These are phyloP conservation scores for Spea multiplicata DNA, from an alignment of 2,113 vertebrate genomes.

Conservation along the genomic window DNA sequence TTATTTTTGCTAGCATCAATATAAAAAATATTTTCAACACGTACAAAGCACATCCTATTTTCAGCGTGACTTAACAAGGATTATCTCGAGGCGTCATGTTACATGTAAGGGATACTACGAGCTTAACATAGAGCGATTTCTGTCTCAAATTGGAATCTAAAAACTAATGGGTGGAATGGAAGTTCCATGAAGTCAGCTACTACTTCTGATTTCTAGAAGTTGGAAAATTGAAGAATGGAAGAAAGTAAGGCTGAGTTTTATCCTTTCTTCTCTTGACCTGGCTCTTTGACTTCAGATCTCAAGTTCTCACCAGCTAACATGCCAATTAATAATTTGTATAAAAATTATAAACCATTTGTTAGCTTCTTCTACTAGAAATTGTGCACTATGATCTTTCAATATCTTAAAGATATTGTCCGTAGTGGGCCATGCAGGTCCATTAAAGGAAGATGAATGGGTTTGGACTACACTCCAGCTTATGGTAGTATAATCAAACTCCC, in stretches of 20 bases:
- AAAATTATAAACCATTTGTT: no score
- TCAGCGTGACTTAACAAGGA: neutral
- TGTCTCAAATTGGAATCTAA: neutral
- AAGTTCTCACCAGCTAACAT: no score
- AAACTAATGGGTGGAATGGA: neutral
- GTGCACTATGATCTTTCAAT: neutral
- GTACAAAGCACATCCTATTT: neutral
- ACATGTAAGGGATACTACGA: neutral
- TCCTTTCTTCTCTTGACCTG: no score
- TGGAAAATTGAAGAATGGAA: no score
- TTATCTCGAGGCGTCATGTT: neutral
- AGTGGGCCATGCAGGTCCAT: neutral
- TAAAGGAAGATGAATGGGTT: slow-evolving; percentile 49
- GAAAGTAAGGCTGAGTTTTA: no score
- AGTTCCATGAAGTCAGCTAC: neutral
- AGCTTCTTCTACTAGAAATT: no score
- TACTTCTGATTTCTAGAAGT: no score
- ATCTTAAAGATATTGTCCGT: no score
- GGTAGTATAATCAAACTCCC: slow-evolving; percentile 53
- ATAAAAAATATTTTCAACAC: neutral
- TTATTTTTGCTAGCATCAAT: neutral
- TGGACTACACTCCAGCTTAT: slow-evolving; percentile 45
- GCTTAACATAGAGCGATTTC: neutral
- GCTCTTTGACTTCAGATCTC: no score
- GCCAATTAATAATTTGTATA: no score